phyloP scores from a whole-genome alignment of 2,797 vertebrate species.

The Varecia variegata region DNA sequence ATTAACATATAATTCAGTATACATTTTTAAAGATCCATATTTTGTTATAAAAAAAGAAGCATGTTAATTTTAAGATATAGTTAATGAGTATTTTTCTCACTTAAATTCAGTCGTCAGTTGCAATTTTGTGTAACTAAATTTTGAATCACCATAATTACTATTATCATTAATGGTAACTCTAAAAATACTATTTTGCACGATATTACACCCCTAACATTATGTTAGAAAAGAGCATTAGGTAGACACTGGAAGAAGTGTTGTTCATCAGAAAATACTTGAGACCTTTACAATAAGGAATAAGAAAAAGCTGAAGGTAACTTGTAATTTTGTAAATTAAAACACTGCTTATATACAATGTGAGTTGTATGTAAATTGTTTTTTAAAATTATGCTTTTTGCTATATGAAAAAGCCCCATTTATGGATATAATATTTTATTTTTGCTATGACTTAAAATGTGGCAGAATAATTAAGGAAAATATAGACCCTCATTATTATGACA shows the following conservation, averaged over 20 bases:
- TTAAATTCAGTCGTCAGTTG: background rate
- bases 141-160: conserved; percentile 16
- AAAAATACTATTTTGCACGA: conserved; percentile 36
- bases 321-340: background rate
- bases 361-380: background rate
- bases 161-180: conserved; percentile 42
- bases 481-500: background rate
- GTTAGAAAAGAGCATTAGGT: background rate
- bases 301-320: background rate
- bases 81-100: background rate
- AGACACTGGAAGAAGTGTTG: background rate
- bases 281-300: background rate
- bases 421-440: background rate
- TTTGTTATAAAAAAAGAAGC: background rate
- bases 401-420: background rate
- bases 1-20: conserved; percentile 19
- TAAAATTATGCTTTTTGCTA: background rate
- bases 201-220: background rate
- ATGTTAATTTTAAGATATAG: conserved; percentile 10
- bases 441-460: background rate
- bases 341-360: background rate
- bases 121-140: background rate
- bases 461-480: background rate
- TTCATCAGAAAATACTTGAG: background rate
- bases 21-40: background rate